Percentiles rank a stretch among this genome's conserved stretches.
phyloP scores from a whole-genome alignment of 2,888 invertebrate genomes.

The Chrysodeixis includens region DNA sequence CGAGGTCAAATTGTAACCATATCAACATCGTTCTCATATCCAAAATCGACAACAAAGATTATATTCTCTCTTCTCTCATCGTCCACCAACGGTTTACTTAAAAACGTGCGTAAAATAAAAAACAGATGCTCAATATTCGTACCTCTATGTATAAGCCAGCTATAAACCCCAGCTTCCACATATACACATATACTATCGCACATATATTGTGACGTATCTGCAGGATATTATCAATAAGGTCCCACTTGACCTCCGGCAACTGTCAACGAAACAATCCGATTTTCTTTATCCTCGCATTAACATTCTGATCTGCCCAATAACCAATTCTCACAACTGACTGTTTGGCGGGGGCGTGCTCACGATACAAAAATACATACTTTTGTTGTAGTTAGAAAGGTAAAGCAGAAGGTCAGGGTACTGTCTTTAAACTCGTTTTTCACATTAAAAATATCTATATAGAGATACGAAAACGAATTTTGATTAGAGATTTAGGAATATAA shows the following conservation, averaged over 20 bases:
- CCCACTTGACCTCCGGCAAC: slow-evolving; percentile 47
- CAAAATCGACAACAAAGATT: neutral
- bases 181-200: neutral
- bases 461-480: too few relatives aligned
- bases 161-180: neutral
- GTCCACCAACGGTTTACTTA: neutral
- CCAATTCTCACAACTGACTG: slow-evolving; percentile 65
- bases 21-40: neutral
- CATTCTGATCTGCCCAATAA: slow-evolving; percentile 63
- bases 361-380: slow-evolving; percentile 65
- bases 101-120: slow-evolving; percentile 5
- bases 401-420: slow-evolving; percentile 31
- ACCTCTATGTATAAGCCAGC: slow-evolving; percentile 6
- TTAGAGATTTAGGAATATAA: too few relatives aligned
- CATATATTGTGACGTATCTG: slow-evolving; percentile 39
- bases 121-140: neutral
- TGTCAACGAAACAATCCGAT: slow-evolving; percentile 47
- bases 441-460: too few relatives aligned
- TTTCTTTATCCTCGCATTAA: slow-evolving; percentile 58
- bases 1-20: neutral
- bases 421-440: neutral
- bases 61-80: neutral
- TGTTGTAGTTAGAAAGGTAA: neutral
- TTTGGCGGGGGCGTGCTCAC: slow-evolving; percentile 60
- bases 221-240: slow-evolving; percentile 45